A percentile compares a stretch with the other conserved stretches of the same genome.
These are phyloP conservation scores for Elysia crispata DNA, from an alignment of 2,888 invertebrate species.

Conservation along the genomic window DNA sequence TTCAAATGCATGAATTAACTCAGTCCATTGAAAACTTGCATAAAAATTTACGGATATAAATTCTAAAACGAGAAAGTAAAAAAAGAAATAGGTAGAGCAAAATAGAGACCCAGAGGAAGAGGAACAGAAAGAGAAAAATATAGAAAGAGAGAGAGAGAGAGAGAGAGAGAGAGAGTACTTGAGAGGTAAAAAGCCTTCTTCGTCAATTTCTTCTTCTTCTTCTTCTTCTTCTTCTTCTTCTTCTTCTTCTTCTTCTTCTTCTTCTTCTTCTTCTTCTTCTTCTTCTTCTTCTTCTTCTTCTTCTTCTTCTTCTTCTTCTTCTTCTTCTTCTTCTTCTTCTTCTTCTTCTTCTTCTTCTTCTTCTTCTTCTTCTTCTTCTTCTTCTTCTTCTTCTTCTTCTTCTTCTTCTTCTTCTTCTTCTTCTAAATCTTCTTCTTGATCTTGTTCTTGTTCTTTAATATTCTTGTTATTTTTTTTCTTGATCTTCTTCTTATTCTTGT, in stretches of 20 bases:
- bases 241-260: background rate
- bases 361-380: background rate
- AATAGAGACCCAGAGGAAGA: too few species aligned
- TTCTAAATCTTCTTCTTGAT: background rate
- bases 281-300: background rate
- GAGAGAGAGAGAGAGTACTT: too few species aligned
- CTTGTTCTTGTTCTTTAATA: conserved; percentile 1
- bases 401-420: too few species aligned
- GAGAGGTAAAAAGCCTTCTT: too few species aligned
- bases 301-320: background rate
- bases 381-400: background rate
- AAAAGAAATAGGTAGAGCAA: too few species aligned
- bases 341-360: background rate
- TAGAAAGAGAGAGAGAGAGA: too few species aligned
- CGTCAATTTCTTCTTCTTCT: conserved; percentile 11
- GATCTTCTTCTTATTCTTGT: too few species aligned
- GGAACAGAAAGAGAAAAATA: too few species aligned
- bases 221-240: conserved; percentile 5
- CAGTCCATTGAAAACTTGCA: too few species aligned
- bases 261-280: conserved; percentile 1
- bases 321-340: background rate
- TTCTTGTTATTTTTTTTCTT: background rate
- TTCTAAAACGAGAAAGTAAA: too few species aligned
- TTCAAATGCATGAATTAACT: too few species aligned
- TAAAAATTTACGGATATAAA: too few species aligned